Base-by-base conservation (phyloP, 2,113 vertebrate species). In the Mystacornis crossleyi region DNA sequence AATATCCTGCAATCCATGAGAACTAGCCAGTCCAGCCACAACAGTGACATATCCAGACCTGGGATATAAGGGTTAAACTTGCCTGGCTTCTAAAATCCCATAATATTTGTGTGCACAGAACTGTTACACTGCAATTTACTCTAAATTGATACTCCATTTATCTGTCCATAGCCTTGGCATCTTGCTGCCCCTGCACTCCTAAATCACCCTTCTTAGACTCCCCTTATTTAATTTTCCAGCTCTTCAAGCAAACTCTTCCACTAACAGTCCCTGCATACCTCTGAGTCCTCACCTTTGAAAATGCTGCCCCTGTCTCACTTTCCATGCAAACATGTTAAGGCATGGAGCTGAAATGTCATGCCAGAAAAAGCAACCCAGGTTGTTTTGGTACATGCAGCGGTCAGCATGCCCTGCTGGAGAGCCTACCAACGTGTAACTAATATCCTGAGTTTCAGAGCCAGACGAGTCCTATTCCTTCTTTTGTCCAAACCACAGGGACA, bases 351-450 rank as follows among this genome's bases (percentile, higher is more conserved):
- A 83, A 95, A 70, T 29, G 29, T 19, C 67, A 81, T 18, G 60
- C 93, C 92, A 96, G 85, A 77, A 88, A 96, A 94, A 94, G 90
- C 92, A 96, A 43, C 64, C 36, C 25, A 66, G 29, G 28, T 51
- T 93, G 81, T 93, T 96, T 90, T 83, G 67, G 92, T 78, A 90
- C 90, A 53, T 33, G 51, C 67, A 81, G 79, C 20, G 70, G 91
- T 95, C 93, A 93, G 87, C 31, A 48, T 64, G 60, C 31, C 90
- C 79, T 6, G 4, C 75, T 74, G 89, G 67, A 90, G 42, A 95
- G 89, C 45, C 75, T 90, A 93, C 71, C 60, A 62, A 28, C 25
- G 6, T 26, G 34, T 60, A 85, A 92, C 60, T 92, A 88, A 91
- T 82, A 93, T 36, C 38, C 75, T 1, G 1, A 47, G 42, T 54